Evolutionary conservation across 2,113 vertebrate genomes (phyloP).

Genomic region (Uria lomvia): DNA sequence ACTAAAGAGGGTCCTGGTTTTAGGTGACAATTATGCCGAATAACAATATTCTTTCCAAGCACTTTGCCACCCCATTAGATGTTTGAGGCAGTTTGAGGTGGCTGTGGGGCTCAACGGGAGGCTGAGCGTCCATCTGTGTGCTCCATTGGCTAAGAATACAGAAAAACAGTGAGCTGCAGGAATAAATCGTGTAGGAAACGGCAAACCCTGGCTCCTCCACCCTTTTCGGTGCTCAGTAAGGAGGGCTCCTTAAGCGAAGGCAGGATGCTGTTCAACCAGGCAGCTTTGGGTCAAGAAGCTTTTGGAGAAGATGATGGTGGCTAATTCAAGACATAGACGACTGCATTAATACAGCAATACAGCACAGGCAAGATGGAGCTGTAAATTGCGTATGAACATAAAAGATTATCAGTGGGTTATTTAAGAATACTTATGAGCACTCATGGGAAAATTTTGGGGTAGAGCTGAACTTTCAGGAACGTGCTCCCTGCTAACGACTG

Average conservation of each 20-base stretch:
- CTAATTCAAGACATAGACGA: neutral
- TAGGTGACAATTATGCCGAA: neutral
- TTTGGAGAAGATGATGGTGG: neutral
- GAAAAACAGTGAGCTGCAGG: neutral
- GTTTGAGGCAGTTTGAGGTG: neutral
- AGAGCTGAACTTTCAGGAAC: neutral
- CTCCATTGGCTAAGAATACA: neutral
- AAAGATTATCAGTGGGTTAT: no score
- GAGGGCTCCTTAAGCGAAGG: neutral
- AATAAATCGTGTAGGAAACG: neutral
- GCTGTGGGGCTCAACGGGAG: neutral
- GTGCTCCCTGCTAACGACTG: neutral
- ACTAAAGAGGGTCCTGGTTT: neutral
- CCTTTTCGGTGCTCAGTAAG: neutral
- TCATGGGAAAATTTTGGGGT: neutral
- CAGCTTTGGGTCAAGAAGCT: neutral
- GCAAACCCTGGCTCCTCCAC: neutral
- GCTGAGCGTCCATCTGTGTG: neutral
- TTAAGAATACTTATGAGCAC: rapidly evolving
- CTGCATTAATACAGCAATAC: neutral
- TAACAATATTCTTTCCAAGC: neutral
- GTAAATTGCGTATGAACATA: rapidly evolving
- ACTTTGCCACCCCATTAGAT: neutral
- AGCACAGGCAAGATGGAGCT: neutral
- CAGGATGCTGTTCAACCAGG: neutral